Conservation (phyloP, 2,797 vertebrate species). For the Perodicticus potto region DNA sequence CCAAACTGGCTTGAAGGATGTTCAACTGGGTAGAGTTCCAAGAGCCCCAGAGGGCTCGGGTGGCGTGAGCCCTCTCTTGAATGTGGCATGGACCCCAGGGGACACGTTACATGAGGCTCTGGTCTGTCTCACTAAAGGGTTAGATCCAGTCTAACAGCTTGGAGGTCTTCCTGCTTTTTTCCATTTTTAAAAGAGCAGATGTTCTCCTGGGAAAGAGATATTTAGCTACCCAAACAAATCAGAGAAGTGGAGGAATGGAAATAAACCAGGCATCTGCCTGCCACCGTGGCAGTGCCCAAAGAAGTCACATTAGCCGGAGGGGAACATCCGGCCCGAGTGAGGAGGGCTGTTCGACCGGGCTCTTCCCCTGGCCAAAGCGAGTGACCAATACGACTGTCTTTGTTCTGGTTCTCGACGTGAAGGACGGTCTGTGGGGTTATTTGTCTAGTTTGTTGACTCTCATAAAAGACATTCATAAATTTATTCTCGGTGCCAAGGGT, state of each 20-base stretch:
- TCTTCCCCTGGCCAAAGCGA: background rate
- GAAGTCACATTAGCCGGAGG: constrained; percentile 76
- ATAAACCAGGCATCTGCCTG: constrained; percentile 70
- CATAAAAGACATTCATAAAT: constrained; percentile 87
- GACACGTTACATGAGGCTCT: background rate
- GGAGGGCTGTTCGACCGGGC: constrained; percentile 80
- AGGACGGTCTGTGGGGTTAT: constrained; percentile 84
- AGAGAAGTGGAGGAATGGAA: constrained; percentile 61
- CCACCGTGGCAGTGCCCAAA: constrained; percentile 81
- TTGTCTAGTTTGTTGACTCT: constrained; percentile 87
- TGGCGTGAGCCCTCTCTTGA: background rate
- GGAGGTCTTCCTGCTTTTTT: constrained; percentile 60
- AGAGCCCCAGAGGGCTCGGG: background rate
- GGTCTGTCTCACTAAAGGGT: background rate
- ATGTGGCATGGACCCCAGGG: background rate
- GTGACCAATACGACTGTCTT: constrained; percentile 84
- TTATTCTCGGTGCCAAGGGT: constrained; percentile 85
- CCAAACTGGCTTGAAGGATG: background rate
- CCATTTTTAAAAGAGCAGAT: constrained; percentile 67
- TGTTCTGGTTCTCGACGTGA: constrained; percentile 84
- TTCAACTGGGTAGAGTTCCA: background rate
- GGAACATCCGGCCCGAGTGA: constrained; percentile 73
- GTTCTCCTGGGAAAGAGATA: constrained; percentile 65
- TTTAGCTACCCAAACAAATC: constrained; percentile 66
- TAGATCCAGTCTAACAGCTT: background rate